Percentiles rank a stretch among this genome's conserved stretches.
phyloP scores from a whole-genome alignment of 2,888 invertebrate species.

The Drosophila subsilvestris region DNA sequence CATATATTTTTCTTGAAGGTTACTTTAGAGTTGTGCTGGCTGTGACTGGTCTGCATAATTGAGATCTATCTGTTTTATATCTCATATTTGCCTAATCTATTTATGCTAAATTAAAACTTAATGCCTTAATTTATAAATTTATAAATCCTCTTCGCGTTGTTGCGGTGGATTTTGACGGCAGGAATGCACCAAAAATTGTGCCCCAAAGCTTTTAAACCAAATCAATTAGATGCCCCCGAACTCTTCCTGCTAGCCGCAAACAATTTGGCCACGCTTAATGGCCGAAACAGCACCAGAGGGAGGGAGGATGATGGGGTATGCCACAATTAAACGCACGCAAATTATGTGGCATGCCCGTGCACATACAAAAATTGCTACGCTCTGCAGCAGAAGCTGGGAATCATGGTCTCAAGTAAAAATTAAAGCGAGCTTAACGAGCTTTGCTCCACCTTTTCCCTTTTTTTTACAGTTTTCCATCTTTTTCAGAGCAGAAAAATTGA shows the following conservation, averaged over 20 bases:
- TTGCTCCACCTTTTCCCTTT: slow-evolving; percentile 34
- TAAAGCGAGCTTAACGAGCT: slow-evolving; percentile 78
- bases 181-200: slow-evolving; percentile 10
- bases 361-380: slow-evolving; percentile 46
- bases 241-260: slow-evolving; percentile 29
- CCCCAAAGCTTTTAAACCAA: slow-evolving; percentile 33
- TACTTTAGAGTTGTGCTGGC: too few relatives aligned
- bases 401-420: slow-evolving; percentile 71
- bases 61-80: not conserved
- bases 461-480: not conserved
- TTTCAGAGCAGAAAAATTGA: slow-evolving; percentile 58
- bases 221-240: slow-evolving; percentile 38
- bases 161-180: slow-evolving; percentile 1
- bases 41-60: too few relatives aligned
- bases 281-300: slow-evolving; percentile 18
- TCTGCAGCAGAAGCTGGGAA: slow-evolving; percentile 51
- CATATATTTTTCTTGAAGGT: not conserved
- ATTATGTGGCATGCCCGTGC: slow-evolving; percentile 53
- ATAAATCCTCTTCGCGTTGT: not conserved
- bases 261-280: slow-evolving; percentile 58
- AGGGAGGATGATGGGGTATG: slow-evolving; percentile 16
- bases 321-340: slow-evolving; percentile 75
- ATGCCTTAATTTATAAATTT: not conserved
- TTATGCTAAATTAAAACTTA: not conserved
- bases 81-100: not conserved